Evolutionary conservation across 1,140 invertebrate genomes (phyloP), one percentile per base, ranked within the genome.

Genomic region (Coenobita brevimanus): DNA sequence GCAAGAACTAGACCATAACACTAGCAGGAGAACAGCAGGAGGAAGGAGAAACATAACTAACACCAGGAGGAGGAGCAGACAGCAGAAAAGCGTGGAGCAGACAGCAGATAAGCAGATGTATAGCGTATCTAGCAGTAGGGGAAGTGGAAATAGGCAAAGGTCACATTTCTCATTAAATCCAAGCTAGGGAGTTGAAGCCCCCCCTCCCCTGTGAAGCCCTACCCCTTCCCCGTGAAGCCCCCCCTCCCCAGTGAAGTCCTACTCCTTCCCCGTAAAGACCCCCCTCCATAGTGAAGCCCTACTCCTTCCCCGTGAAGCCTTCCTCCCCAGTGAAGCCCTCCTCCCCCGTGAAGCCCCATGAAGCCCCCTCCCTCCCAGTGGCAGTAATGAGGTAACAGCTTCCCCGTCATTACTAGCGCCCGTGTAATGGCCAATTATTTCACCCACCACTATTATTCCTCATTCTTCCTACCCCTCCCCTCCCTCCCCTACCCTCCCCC

Each of bases 351-450:
- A 17, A 13, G 21, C n/a, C 54, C 13, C 24, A 10, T 6, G 13
- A 10, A 15, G 21, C 60, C 41, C 33, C 33, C 15, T 17, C 36
- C 54, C 78, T 38, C 67, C 54, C 33, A n/a, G 43, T 78, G 17
- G 13, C 13, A n/a, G 38, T 83, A 83, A 83, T 73, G 81, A 83
- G 64, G 71, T 83, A 71, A 83, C 81, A 83, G 64, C 81, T 41
- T 30, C 36, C 50, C 38, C 62, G 33, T 71, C 81, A 57, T 83
- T 73, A 80, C 78, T 80, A 62, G 41, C 46, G 27, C 38, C 64
- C 46, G 81, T 83, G 81, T 83, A 83, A 83, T 83, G 81, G 64
- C 67, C 81, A 73, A 83, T 83, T 83, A 83, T 83, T 83, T 73
- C 41, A 43, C 73, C 30, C 64, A 73, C 46, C 2, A 41, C 43